phyloP scores from a whole-genome alignment of 2,888 invertebrate genomes.

The Sabatieria punctata region DNA sequence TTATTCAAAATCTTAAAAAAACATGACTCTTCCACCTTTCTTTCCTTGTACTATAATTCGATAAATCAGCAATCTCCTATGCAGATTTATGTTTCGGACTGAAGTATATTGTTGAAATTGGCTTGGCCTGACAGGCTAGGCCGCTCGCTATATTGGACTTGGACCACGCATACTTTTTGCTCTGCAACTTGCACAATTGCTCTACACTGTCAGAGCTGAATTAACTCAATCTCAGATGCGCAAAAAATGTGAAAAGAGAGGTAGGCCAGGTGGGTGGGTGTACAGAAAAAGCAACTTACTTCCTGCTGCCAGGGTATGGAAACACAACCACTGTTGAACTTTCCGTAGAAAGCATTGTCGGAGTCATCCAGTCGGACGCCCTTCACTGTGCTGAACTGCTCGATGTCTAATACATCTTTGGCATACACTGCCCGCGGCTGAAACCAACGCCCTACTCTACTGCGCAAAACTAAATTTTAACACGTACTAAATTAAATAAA shows the following conservation, averaged over 20 bases:
- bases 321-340: constrained; percentile 96
- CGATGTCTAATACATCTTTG: constrained; percentile 97
- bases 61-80: no score
- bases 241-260: constrained; percentile 44
- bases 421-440: constrained; percentile 98
- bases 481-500: no score
- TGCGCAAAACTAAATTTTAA: background rate
- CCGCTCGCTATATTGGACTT: no score
- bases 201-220: background rate
- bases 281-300: constrained; percentile 38
- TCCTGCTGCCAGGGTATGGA: constrained; percentile 98
- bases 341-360: constrained; percentile 91
- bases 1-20: no score
- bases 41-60: no score
- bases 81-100: no score
- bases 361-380: constrained; percentile 92
- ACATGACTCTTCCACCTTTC: no score
- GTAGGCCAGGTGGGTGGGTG: no score
- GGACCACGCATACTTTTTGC: no score
- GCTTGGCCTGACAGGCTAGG: no score
- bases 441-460: constrained; percentile 18
- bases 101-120: no score
- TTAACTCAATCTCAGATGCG: constrained; percentile 1
- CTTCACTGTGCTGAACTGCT: constrained; percentile 96
- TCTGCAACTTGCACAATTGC: constrained; percentile 9